These are phyloP conservation scores for Vollenhovia emeryi DNA, from an alignment of 1,140 invertebrate genomes.

Conservation along the genomic window DNA sequence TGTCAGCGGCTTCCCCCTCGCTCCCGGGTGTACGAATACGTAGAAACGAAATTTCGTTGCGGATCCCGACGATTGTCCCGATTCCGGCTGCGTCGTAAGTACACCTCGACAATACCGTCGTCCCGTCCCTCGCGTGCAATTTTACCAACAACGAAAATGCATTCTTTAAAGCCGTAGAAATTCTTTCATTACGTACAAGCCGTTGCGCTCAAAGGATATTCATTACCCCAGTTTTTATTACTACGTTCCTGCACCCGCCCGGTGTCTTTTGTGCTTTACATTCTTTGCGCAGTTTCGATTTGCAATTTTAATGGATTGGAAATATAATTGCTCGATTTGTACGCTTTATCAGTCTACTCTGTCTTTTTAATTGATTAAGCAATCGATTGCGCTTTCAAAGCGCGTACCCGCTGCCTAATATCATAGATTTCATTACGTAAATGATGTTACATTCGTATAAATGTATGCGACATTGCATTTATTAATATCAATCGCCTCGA, in stretches of 20 bases:
- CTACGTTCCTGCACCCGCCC: neutral
- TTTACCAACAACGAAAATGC: slow-evolving; percentile 4
- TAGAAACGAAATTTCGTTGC: slow-evolving; percentile 27
- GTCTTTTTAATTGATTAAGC: slow-evolving; percentile 17
- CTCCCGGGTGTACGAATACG: slow-evolving; percentile 2
- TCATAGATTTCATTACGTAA: slow-evolving; percentile 59
- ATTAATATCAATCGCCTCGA: slow-evolving; percentile 44
- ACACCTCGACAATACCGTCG: neutral
- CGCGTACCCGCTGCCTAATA: neutral
- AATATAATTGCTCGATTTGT: slow-evolving; percentile 20
- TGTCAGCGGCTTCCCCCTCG: too few species aligned
- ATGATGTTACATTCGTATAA: slow-evolving; percentile 45
- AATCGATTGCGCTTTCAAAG: neutral
- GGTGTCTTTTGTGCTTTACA: slow-evolving; percentile 10
- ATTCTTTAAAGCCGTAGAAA: slow-evolving; percentile 28
- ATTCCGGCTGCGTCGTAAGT: slow-evolving; percentile 15
- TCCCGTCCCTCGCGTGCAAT: neutral
- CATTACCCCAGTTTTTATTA: slow-evolving; percentile 15
- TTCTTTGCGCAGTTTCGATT: slow-evolving; percentile 19
- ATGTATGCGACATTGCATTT: slow-evolving; percentile 29
- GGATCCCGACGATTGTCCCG: slow-evolving; percentile 35
- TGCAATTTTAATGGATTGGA: slow-evolving; percentile 45
- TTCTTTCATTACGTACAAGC: neutral
- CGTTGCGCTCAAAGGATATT: slow-evolving; percentile 24
- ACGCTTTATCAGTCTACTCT: neutral